Evolutionary conservation across 2,888 invertebrate species (phyloP), one percentile per base, ranked within the genome.

Genomic region (Andrena flavipes): DNA sequence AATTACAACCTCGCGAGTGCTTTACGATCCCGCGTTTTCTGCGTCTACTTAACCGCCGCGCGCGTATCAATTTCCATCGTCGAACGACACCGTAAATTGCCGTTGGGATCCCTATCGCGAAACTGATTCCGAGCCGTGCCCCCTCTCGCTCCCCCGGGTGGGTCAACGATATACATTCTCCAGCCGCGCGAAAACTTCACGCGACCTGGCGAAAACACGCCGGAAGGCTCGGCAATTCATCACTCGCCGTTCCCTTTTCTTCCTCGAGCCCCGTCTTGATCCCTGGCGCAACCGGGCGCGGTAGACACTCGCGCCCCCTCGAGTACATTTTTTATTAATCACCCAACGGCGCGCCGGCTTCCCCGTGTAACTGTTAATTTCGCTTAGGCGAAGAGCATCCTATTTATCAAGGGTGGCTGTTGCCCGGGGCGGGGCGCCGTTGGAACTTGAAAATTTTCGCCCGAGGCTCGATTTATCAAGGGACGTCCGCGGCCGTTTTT

Each of bases 391-490:
- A 30, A 0, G 10, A 56, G 42, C 56, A n/a, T 30, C 49, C 63
- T 77, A 83, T 84, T 84, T 71, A 84, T 84, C 84, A 83, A 71
- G 26, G 76, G 30, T 42, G 42, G 42, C 13, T 16, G 42, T 16
- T 42, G 6, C 56, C 8, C 68, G 33, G n/a, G 10, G 16, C 62
- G 10, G 48, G 35, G 48, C 51, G 20, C 23, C 2, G 42, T 42
- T 23, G 70, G 26, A 69, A 54, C 63, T 76, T 48, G 68, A 62
- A 62, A 82, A 84, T 84, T 74, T 64, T 84, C 79, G 29, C 63
- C 59, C 8, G 30, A 13, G 13, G 20, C 64, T 51, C 84, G 74
- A 84, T 84, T 78, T 84, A 75, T 84, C 84, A 84, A 84, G 54
- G 63, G 20, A 64, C 78, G 65, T 67, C 59, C 68, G 26, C 33